These are phyloP conservation scores for Torymus texanus DNA, from an alignment of 2,888 invertebrate genomes.

Conservation along the genomic window DNA sequence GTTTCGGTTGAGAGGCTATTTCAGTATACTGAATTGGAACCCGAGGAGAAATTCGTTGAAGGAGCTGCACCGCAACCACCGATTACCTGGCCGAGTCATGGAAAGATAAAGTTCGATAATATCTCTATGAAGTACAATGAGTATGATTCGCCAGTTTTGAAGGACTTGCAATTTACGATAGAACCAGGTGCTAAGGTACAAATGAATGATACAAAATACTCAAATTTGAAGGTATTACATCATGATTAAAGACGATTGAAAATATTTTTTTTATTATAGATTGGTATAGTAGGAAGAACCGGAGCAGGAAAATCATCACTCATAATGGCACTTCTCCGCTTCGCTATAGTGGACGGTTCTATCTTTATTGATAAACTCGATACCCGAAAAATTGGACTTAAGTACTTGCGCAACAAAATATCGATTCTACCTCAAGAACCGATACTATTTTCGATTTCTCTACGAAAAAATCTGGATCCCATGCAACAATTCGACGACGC, in stretches of 20 bases:
- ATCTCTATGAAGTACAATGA: conserved; percentile 77
- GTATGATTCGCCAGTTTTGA: conserved; percentile 74
- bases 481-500: conserved; percentile 77
- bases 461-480: conserved; percentile 83
- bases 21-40: conserved; percentile 81
- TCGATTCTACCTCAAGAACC: conserved; percentile 81
- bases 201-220: conserved; percentile 64
- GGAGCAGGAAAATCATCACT: conserved; percentile 84
- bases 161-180: conserved; percentile 77
- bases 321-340: conserved; percentile 81
- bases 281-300: conserved; percentile 76
- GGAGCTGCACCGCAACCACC: conserved; percentile 77
- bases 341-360: conserved; percentile 81
- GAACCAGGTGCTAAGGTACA: conserved; percentile 78
- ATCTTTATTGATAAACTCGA: conserved; percentile 84
- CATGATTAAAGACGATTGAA: no score
- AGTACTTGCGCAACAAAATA: conserved; percentile 65
- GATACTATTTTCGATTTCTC: conserved; percentile 76
- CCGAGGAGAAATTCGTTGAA: conserved; percentile 82
- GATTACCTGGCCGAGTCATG: conserved; percentile 77
- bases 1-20: conserved; percentile 84
- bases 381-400: conserved; percentile 66
- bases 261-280: neutral
- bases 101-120: conserved; percentile 77
- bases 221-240: neutral